These are phyloP conservation scores for Gnathonemus echidnorhynchus DNA, from an alignment of 2,113 vertebrate species.

Conservation along the genomic window DNA sequence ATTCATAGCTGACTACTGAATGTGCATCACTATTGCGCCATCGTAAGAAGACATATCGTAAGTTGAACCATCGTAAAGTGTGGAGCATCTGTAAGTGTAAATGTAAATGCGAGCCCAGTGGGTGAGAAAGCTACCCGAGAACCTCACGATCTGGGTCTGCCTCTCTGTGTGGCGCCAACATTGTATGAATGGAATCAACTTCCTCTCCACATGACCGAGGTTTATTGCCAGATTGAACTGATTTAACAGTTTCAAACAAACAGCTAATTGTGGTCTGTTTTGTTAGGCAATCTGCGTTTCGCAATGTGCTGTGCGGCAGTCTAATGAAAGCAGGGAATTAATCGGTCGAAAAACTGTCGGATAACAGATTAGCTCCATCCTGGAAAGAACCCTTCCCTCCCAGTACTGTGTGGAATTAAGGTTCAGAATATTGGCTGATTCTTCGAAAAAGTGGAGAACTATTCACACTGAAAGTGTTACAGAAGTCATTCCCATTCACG, in stretches of 20 bases:
- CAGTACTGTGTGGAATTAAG: too few relatives aligned
- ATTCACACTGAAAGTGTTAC: not conserved
- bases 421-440: not conserved
- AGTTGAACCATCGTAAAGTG: not conserved
- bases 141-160: not conserved
- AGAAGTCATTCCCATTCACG: not conserved
- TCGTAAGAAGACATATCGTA: not conserved
- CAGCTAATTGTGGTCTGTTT: conserved; percentile 25
- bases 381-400: not conserved
- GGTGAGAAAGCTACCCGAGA: not conserved
- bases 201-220: not conserved
- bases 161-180: not conserved
- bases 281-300: not conserved
- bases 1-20: not conserved
- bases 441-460: not conserved
- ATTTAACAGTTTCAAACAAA: conserved; percentile 11
- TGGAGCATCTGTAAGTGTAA: not conserved
- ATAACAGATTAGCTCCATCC: not conserved
- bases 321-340: not conserved
- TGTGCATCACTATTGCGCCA: not conserved
- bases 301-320: not conserved
- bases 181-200: not conserved
- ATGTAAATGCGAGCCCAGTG: not conserved
- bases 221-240: not conserved
- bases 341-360: not conserved